Conservation (phyloP, 2,797 vertebrate species). For the Pseudocheirus occidentalis region DNA sequence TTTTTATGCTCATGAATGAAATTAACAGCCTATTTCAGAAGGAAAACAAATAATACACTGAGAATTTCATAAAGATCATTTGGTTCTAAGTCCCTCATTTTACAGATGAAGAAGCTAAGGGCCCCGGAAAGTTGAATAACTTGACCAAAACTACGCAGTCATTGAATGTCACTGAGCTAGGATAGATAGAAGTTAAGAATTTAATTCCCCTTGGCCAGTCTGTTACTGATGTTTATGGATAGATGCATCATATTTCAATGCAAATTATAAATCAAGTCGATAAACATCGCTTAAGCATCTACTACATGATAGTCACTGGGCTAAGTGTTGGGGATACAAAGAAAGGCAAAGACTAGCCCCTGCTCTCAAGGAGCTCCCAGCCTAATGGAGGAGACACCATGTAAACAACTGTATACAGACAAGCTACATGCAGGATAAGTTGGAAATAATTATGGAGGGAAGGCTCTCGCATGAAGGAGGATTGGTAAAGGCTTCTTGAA, state of each 20-base stretch:
- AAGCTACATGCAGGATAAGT: neutral
- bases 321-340: neutral
- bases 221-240: neutral
- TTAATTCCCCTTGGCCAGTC: neutral
- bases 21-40: neutral
- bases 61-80: neutral
- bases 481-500: neutral
- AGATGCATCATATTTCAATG: neutral
- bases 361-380: neutral
- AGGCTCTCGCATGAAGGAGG: neutral
- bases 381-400: neutral
- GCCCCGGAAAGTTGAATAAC: neutral
- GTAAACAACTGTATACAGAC: neutral
- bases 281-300: neutral
- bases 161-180: neutral
- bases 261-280: neutral
- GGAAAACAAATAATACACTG: neutral
- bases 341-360: neutral
- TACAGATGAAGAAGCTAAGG: neutral
- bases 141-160: neutral
- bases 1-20: neutral
- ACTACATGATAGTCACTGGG: neutral
- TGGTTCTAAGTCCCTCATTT: neutral
- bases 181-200: too few relatives aligned
- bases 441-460: neutral